These are phyloP conservation scores for Crypturellus tataupa DNA, from an alignment of 2,797 vertebrate species.

Conservation along the genomic window DNA sequence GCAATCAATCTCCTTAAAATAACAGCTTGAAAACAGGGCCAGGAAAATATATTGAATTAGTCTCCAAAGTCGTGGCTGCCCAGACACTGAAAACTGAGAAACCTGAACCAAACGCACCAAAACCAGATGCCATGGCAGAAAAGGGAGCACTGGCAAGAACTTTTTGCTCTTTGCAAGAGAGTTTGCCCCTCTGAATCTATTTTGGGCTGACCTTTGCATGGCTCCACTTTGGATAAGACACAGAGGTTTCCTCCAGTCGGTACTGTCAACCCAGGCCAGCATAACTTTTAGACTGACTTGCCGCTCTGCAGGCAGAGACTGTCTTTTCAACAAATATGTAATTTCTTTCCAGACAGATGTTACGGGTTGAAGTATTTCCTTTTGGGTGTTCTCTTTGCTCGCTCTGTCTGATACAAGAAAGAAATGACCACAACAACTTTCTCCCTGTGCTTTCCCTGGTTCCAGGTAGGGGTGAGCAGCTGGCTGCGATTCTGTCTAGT, in stretches of 20 bases:
- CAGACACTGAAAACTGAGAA: neutral
- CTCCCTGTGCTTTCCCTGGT: neutral
- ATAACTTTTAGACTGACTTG: neutral
- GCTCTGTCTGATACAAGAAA: neutral
- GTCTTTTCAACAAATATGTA: neutral
- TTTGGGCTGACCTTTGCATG: neutral
- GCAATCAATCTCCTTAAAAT: neutral
- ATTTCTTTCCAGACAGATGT: neutral
- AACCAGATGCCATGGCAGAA: neutral
- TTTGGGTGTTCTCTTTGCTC: neutral
- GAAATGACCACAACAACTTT: neutral
- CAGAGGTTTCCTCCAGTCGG: neutral
- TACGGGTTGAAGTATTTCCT: neutral
- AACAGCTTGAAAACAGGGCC: neutral
- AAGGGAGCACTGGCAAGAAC: neutral
- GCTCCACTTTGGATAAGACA: rapidly evolving
- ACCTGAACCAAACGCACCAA: neutral
- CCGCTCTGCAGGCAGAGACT: neutral
- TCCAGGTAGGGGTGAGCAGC: neutral
- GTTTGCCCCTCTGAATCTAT: neutral
- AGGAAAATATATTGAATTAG: neutral
- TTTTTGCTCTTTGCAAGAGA: too few species aligned
- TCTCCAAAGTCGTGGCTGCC: neutral
- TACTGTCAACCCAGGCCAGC: rapidly evolving
- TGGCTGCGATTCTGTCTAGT: slow-evolving; percentile 3